Evolutionary conservation across 2,797 vertebrate species (phyloP), one percentile per base, ranked within the genome.

Genomic region (Diplodus puntazzo): DNA sequence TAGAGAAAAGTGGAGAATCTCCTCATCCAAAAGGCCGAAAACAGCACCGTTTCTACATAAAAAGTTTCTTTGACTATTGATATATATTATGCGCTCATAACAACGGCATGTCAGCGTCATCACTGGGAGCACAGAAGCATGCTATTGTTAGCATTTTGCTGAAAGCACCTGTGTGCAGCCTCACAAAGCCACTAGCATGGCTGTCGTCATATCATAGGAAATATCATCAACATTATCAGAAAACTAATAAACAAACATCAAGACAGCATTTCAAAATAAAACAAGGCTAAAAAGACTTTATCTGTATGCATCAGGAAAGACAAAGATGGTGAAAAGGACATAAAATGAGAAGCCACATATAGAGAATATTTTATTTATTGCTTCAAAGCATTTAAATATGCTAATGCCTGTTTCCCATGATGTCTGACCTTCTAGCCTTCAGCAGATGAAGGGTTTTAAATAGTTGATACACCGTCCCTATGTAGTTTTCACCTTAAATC

Each of bases 291-390:
- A 13, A 14, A 1, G 18, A 58, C 43, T 64, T 54, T 14, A 54
- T 79, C 53, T 69, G 18, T 52, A 64, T 80, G 52, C 62, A 64
- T 25, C 39, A 62, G 49, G 23, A 63, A 46, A 62, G 49, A 59
- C 30, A 66, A 49, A 23, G 16, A 49, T 34, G 55, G 21, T 34
- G 8, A 67, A 58, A 78, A n/a, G 12, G 59, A 49, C n/a, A 70
- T 34, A 78, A 69, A 73, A 81, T 23, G 16, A 46, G 34, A 72
- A 73, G 53, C 49, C 14, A 69, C 62, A 81, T 34, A 78, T 20
- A 69, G 58, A 79, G 61, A 78, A 91, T 94, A 86, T 90, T 92
- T 93, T 87, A 94, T 94, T 89, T 89, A 93, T 92, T 72, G 53
- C 80, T 82, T 78, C 12, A 67, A 88, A 88, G 83, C 82, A 84